Conservation (phyloP, 2,797 vertebrate genomes). For the Spinus pinus region DNA sequence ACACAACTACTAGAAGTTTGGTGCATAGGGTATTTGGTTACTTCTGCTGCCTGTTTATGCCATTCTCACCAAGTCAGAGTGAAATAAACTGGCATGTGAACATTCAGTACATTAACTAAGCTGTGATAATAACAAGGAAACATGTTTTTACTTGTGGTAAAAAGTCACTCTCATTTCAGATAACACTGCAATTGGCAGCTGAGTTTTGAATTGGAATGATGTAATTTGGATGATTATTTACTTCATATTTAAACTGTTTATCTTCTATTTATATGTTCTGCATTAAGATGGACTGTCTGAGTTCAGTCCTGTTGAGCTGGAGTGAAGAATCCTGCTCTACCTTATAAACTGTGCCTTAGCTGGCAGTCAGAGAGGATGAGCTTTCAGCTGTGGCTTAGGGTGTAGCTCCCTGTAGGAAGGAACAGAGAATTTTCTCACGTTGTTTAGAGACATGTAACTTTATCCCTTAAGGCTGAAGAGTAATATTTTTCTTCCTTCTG, state of each 20-base stretch:
- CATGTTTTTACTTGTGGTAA: conserved; percentile 37
- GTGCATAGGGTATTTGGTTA: background rate
- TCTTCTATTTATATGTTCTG: conserved; percentile 9
- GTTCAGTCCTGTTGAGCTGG: background rate
- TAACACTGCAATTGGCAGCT: conserved; percentile 27
- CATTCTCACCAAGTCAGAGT: background rate
- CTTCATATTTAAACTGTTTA: background rate
- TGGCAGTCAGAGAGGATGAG: conserved; percentile 14
- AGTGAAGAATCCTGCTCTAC: background rate
- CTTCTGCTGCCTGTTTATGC: background rate
- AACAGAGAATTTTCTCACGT: conserved; percentile 47
- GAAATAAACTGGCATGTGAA: background rate
- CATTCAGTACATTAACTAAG: background rate
- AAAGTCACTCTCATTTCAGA: conserved; percentile 22
- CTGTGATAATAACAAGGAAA: background rate
- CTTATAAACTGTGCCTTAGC: background rate
- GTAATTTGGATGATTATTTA: background rate
- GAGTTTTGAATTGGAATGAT: conserved; percentile 23
- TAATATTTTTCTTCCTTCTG: background rate
- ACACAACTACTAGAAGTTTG: background rate
- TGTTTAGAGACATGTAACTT: background rate
- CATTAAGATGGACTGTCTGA: conserved; percentile 37
- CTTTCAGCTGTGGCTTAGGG: conserved; percentile 23
- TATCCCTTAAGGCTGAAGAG: background rate
- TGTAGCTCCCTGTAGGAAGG: conserved; percentile 41